Evolutionary conservation across 2,888 invertebrate species (phyloP).

Genomic region (Coleophora deauratella): DNA sequence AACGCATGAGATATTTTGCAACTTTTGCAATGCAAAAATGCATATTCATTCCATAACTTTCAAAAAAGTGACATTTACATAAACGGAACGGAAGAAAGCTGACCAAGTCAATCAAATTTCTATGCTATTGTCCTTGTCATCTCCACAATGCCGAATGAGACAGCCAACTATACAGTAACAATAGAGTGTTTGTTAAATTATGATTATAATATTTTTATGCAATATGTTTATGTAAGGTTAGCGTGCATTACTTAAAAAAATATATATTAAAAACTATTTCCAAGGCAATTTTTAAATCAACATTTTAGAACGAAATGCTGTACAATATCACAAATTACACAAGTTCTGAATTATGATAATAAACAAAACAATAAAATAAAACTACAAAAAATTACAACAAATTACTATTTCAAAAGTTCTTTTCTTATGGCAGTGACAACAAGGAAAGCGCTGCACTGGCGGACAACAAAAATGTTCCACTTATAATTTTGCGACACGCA

Average conservation of each 20-base stretch:
- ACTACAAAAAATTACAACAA: too few relatives aligned
- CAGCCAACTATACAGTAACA: neutral
- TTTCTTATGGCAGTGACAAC: too few relatives aligned
- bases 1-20: too few relatives aligned
- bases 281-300: too few relatives aligned
- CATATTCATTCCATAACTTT: conserved; percentile 10
- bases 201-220: conserved; percentile 9
- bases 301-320: too few relatives aligned
- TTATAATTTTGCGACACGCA: conserved; percentile 32
- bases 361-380: too few relatives aligned
- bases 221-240: too few relatives aligned
- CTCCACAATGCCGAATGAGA: neutral
- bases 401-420: too few relatives aligned
- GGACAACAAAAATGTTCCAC: conserved; percentile 34
- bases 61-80: conserved; percentile 8
- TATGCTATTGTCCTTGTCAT: conserved; percentile 5
- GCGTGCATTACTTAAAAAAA: too few relatives aligned
- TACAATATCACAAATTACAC: too few relatives aligned
- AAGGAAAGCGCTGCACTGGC: conserved; percentile 16
- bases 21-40: conserved; percentile 5
- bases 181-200: neutral
- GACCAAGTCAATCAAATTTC: conserved; percentile 7
- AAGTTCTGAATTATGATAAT: too few relatives aligned
- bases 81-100: conserved; percentile 4
- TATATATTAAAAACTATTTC: too few relatives aligned